Evolutionary conservation across 1,140 invertebrate species (phyloP).

Genomic region (Eriocheir sinensis): DNA sequence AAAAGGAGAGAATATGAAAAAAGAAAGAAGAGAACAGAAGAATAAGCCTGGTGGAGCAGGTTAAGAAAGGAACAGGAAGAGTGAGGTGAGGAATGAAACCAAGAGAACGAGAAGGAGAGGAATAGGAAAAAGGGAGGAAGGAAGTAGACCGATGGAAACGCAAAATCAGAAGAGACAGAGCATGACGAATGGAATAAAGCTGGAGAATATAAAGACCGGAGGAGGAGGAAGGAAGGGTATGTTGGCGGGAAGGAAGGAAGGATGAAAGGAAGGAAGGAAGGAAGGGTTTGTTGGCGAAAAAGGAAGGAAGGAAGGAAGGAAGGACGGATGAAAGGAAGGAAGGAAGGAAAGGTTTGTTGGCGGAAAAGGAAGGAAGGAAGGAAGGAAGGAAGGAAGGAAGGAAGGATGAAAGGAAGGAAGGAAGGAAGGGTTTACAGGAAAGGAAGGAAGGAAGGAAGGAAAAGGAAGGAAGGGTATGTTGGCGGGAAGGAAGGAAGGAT

Average conservation of each 20-base stretch:
- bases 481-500: too few relatives aligned
- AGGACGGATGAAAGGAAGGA: not conserved
- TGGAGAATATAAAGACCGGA: not conserved
- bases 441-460: too few relatives aligned
- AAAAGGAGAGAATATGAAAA: not conserved
- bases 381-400: not conserved
- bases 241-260: too few relatives aligned
- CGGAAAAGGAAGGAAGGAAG: not conserved
- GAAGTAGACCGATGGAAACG: not conserved
- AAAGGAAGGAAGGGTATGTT: too few relatives aligned
- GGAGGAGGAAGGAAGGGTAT: too few relatives aligned
- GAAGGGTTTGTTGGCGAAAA: too few relatives aligned
- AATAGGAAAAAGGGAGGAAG: slow-evolving; percentile 9
- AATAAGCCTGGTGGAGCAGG: too few relatives aligned
- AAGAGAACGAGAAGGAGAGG: not conserved
- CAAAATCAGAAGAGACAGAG: not conserved
- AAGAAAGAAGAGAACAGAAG: not conserved
- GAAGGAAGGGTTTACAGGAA: too few relatives aligned
- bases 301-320: not conserved
- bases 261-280: too few relatives aligned
- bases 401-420: not conserved
- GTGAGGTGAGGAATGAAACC: not conserved
- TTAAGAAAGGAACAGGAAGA: not conserved
- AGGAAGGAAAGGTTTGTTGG: not conserved
- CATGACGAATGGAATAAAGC: not conserved